Evolutionary conservation across 2,113 vertebrate species (phyloP).

Genomic region (Hemibagrus wyckioides): DNA sequence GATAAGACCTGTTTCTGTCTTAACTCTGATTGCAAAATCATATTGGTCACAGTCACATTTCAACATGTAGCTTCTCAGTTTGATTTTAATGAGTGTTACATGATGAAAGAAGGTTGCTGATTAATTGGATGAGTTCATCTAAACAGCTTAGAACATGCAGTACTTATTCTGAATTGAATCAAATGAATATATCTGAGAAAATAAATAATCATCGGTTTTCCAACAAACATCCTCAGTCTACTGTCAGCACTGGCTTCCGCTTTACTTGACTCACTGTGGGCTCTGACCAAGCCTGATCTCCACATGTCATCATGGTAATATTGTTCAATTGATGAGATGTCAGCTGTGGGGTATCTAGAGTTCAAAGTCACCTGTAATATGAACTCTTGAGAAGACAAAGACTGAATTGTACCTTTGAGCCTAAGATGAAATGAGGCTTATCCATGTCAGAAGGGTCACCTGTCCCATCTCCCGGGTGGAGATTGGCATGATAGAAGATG

Average conservation of each 20-base stretch:
- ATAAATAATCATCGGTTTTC: not conserved
- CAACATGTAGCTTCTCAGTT: not conserved
- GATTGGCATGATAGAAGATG: slow-evolving; percentile 45
- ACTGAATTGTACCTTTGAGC: slow-evolving; percentile 44
- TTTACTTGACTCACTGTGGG: slow-evolving; percentile 23
- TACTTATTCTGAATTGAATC: not conserved
- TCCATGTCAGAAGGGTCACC: slow-evolving; percentile 29
- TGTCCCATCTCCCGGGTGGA: slow-evolving; percentile 29
- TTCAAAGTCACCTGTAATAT: slow-evolving; percentile 60
- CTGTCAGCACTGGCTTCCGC: not conserved
- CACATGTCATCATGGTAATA: slow-evolving; percentile 55
- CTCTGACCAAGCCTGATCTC: slow-evolving; percentile 43
- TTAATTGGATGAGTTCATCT: not conserved
- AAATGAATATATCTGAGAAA: not conserved
- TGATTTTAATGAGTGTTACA: not conserved
- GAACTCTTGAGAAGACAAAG: slow-evolving; percentile 51
- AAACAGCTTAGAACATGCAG: not conserved
- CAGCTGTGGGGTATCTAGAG: slow-evolving; percentile 43
- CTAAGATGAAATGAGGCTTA: slow-evolving; percentile 44
- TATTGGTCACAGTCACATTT: not conserved
- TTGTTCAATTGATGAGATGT: slow-evolving; percentile 58
- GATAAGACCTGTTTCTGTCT: slow-evolving; percentile 12
- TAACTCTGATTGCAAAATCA: not conserved
- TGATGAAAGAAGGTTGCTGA: not conserved
- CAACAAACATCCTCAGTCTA: not conserved